A percentile compares a stretch with the other conserved stretches of the same genome.
Conservation (phyloP, 2,888 invertebrate genomes). For the Isoperla grammatica region DNA sequence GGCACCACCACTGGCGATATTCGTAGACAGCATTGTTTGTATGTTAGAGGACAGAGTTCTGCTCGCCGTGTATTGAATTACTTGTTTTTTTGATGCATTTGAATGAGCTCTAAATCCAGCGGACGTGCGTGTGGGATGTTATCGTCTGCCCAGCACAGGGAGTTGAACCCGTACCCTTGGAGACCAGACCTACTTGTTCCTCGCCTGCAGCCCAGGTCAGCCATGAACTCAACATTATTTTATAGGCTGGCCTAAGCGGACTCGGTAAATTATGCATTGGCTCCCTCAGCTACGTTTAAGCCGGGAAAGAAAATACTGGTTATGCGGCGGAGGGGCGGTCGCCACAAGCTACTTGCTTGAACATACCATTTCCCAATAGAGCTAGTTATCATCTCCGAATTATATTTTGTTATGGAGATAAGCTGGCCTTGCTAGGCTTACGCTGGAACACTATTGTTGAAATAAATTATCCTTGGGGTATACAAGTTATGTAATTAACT, state of each 20-base stretch:
- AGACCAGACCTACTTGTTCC: neutral
- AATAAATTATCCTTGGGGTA: too few species aligned
- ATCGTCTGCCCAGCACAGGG: neutral
- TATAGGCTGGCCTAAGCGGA: slow-evolving; percentile 1
- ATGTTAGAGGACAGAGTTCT: neutral
- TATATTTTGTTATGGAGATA: too few species aligned
- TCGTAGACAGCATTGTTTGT: neutral
- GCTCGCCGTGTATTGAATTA: slow-evolving; percentile 5
- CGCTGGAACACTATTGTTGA: too few species aligned
- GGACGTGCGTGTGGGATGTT: neutral
- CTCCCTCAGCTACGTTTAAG: neutral
- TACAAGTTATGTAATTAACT: too few species aligned
- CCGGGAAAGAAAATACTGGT: too few species aligned
- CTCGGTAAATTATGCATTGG: slow-evolving; percentile 12
- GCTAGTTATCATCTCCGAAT: too few species aligned
- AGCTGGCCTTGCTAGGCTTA: too few species aligned
- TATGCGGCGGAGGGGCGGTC: too few species aligned
- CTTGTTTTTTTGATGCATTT: slow-evolving; percentile 12
- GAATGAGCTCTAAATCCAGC: slow-evolving; percentile 12
- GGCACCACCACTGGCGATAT: slow-evolving; percentile 7
- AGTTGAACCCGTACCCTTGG: slow-evolving; percentile 13
- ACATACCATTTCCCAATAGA: too few species aligned
- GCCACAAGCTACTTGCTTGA: too few species aligned
- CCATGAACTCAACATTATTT: slow-evolving; percentile 16
- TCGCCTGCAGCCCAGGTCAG: neutral